Evolutionary conservation across 2,797 vertebrate species (phyloP), one percentile per base, ranked within the genome.

Genomic region (Pseudopleuronectes americanus): DNA sequence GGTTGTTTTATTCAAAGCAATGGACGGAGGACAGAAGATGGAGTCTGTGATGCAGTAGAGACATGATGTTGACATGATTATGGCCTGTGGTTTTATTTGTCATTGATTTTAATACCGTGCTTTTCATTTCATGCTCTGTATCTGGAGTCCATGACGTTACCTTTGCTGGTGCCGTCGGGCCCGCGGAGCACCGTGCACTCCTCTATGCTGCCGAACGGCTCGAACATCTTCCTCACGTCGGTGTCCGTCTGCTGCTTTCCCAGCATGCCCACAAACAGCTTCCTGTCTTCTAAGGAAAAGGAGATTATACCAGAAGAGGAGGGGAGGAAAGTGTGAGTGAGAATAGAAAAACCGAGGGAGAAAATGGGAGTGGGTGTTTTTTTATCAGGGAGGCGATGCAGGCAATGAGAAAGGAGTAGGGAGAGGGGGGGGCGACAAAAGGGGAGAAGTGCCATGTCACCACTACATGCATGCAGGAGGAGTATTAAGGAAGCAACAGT

Each of bases 201-300:
- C 87, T 99, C 97, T 31, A 99, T 99, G 83, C 96, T 97, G 71
- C 97, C 97, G 0, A 99, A 98, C 17, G 96, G 94, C 91, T 99
- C 97, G 0, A 99, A 99, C 92, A 99, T 96, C 88, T 97, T 96
- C 72, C 96, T 95, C 84, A 99, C 97, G 0, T 98, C 97, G 0
- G 95, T 83, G 83, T 99, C 97, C 0, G 95, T 95, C 94, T 98
- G 97, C 91, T 99, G 97, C 79, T 99, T 99, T 31, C 97, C 97
- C 94, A 99, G 91, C 97, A 99, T 99, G 41, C 97, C 97, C 89
- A 99, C 97, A 89, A 99, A 99, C 91, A 99, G 94, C 95, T 99
- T 99, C 94, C 97, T 96, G 95, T 99, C 97, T 96, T 96, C 96
- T 97, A 93, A 93, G 93, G 91, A 83, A 69, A 91, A 93, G 83